A percentile compares a stretch with the other conserved stretches of the same genome.
These are phyloP conservation scores for Hirtodrosophila trivittata DNA, from an alignment of 2,888 invertebrate genomes.

Conservation along the genomic window DNA sequence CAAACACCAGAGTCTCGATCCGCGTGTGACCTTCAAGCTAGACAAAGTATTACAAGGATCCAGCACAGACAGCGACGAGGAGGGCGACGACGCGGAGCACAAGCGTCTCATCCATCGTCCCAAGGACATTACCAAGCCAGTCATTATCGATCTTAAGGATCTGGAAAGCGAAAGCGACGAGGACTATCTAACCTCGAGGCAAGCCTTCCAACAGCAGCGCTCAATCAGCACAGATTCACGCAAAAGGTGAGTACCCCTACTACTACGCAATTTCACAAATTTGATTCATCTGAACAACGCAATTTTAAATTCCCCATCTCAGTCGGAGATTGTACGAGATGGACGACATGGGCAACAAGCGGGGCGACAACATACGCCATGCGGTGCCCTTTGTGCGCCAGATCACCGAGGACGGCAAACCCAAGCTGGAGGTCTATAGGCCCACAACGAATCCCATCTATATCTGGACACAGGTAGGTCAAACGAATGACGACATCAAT, in stretches of 20 bases:
- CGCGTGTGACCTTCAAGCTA: slow-evolving; percentile 83
- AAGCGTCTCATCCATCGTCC: slow-evolving; percentile 83
- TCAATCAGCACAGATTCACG: slow-evolving; percentile 87
- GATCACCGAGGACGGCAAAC: slow-evolving; percentile 86
- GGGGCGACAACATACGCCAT: slow-evolving; percentile 86
- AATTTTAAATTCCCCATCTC: slow-evolving; percentile 37
- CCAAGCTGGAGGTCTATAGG: slow-evolving; percentile 85
- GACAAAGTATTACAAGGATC: slow-evolving; percentile 82
- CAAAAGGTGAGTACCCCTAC: slow-evolving; percentile 83
- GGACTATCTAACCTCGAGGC: slow-evolving; percentile 86
- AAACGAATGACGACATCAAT: slow-evolving; percentile 27
- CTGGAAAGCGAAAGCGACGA: slow-evolving; percentile 83
- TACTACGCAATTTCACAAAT: not conserved
- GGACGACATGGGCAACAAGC: slow-evolving; percentile 86
- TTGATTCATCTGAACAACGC: slow-evolving; percentile 16
- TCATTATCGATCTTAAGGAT: slow-evolving; percentile 84
- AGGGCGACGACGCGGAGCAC: slow-evolving; percentile 82
- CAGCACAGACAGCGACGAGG: slow-evolving; percentile 83
- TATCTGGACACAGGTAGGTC: slow-evolving; percentile 84
- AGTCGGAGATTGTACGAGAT: slow-evolving; percentile 85
- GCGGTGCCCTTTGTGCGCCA: slow-evolving; percentile 87
- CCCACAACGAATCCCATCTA: slow-evolving; percentile 86
- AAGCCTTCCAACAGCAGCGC: slow-evolving; percentile 87
- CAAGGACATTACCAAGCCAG: slow-evolving; percentile 84
- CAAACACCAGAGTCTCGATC: slow-evolving; percentile 84